phyloP scores from a whole-genome alignment of 2,797 vertebrate species.

The Amphiprion clarkii region DNA sequence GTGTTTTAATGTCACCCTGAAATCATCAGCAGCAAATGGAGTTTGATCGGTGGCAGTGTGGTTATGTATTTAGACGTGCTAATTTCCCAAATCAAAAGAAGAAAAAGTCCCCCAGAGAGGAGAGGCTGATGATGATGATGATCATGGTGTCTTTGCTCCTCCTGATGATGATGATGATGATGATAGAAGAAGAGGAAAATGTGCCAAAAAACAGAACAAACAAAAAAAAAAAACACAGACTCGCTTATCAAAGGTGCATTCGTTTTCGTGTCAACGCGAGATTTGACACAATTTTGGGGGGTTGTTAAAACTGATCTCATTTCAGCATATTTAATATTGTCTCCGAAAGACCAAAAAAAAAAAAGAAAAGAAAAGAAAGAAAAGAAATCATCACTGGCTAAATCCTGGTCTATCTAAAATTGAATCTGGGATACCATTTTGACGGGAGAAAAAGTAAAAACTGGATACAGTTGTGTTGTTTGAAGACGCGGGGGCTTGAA shows the following conservation, averaged over 20 bases:
- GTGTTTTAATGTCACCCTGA: constrained; percentile 81
- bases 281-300: constrained; percentile 48
- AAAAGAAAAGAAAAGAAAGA: constrained; percentile 20
- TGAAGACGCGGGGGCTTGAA: constrained; percentile 90
- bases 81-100: constrained; percentile 70
- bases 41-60: constrained; percentile 73
- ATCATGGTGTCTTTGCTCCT: constrained; percentile 9
- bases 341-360: constrained; percentile 75
- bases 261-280: constrained; percentile 39
- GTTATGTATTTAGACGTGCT: constrained; percentile 65
- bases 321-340: constrained; percentile 85
- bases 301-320: constrained; percentile 74
- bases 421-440: constrained; percentile 98
- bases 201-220: not conserved
- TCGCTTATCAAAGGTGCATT: constrained; percentile 46
- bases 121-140: constrained; percentile 25
- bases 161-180: constrained; percentile 16
- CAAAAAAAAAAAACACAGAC: not conserved
- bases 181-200: not conserved
- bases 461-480: constrained; percentile 90
- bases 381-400: constrained; percentile 86
- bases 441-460: constrained; percentile 90
- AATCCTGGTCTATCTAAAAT: constrained; percentile 96
- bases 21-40: constrained; percentile 71
- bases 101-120: constrained; percentile 11